Evolutionary conservation across 2,888 invertebrate genomes (phyloP).

Genomic region (Phasia obesa): DNA sequence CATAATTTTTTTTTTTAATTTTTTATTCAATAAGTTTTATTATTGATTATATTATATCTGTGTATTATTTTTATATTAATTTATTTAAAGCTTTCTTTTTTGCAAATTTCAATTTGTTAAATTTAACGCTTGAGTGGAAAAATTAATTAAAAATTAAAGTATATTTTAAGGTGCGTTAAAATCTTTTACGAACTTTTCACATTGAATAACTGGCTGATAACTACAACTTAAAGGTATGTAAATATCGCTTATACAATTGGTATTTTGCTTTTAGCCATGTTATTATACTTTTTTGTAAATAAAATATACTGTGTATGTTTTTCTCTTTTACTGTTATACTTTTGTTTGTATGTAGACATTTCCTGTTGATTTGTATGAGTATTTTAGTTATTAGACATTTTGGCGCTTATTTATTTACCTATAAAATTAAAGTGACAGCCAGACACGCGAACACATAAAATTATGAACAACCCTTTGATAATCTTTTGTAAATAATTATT

Average conservation of each 20-base stretch:
- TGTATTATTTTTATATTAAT: neutral
- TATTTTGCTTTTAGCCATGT: conserved; percentile 49
- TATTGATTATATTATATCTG: neutral
- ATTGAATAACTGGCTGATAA: conserved; percentile 61
- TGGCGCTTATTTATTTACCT: conserved; percentile 54
- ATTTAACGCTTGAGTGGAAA: conserved; percentile 1
- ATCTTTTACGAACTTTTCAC: conserved; percentile 62
- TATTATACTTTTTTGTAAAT: conserved; percentile 6
- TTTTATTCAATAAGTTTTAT: neutral
- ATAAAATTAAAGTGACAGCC: neutral
- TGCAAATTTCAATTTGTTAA: neutral
- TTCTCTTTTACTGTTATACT: conserved; percentile 58
- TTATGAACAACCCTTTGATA: neutral
- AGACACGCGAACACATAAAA: neutral
- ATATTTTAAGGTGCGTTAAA: conserved; percentile 69
- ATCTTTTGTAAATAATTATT: neutral
- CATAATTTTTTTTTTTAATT: neutral
- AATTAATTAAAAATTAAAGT: conserved; percentile 37
- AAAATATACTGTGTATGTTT: conserved; percentile 15
- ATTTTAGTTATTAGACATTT: conserved; percentile 50
- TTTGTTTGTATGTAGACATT: conserved; percentile 3
- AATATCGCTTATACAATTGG: conserved; percentile 59
- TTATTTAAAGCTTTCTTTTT: neutral
- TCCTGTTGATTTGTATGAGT: conserved; percentile 49
- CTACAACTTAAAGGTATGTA: conserved; percentile 56